phyloP scores from a whole-genome alignment of 2,888 invertebrate genomes.

The Phalera bucephala region DNA sequence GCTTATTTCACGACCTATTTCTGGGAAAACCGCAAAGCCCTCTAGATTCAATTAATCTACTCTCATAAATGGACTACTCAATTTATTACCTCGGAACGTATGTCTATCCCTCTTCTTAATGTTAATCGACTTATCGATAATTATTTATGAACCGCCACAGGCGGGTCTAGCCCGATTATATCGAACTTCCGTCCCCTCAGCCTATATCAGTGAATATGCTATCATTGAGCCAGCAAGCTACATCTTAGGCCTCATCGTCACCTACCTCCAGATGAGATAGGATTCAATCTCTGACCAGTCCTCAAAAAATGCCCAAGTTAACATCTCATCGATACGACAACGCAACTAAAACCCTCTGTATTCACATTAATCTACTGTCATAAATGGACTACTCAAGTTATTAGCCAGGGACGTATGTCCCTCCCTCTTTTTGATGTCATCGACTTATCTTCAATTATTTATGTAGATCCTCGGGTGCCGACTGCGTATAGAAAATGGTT shows the following conservation, averaged over 20 bases:
- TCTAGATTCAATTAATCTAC: constrained; percentile 31
- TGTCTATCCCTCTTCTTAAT: constrained; percentile 43
- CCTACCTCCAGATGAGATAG: too few species aligned
- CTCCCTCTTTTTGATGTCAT: constrained; percentile 49
- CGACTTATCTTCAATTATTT: constrained; percentile 51
- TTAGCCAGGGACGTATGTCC: constrained; percentile 24
- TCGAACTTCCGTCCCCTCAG: too few species aligned
- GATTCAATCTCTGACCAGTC: too few species aligned
- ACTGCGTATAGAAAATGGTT: constrained; percentile 27
- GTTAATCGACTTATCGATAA: constrained; percentile 45
- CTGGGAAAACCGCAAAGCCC: too few species aligned
- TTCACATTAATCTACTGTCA: constrained; percentile 30
- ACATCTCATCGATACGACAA: too few species aligned
- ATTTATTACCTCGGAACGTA: constrained; percentile 38
- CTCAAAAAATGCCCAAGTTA: too few species aligned
- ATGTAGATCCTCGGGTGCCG: constrained; percentile 51
- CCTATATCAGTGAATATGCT: too few species aligned
- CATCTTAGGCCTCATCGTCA: too few species aligned
- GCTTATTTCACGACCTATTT: too few species aligned
- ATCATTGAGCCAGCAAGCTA: too few species aligned
- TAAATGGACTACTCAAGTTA: constrained; percentile 54
- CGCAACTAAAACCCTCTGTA: too few species aligned
- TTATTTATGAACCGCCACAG: constrained; percentile 55
- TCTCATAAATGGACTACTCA: constrained; percentile 47
- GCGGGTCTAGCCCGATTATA: too few species aligned